These are phyloP conservation scores for Nipponia nippon DNA, from an alignment of 2,113 vertebrate genomes.

Conservation along the genomic window DNA sequence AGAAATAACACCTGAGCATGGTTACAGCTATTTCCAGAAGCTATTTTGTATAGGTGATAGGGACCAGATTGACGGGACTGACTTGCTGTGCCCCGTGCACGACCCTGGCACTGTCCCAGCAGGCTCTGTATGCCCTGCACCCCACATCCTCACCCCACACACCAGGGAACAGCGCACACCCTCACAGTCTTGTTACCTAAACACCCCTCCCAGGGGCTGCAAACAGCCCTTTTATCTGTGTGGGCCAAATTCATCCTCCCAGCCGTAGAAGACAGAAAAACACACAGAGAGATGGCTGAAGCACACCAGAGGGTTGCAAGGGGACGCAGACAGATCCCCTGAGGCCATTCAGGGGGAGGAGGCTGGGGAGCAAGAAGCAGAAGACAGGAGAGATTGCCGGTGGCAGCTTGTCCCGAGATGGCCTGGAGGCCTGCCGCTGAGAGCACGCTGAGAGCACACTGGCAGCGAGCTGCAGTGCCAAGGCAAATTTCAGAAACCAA, in stretches of 20 bases:
- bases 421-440: neutral
- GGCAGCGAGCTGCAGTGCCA: neutral
- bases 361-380: neutral
- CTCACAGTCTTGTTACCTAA: neutral
- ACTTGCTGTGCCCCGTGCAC: fast-evolving
- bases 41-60: neutral
- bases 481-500: neutral
- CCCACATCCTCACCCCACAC: neutral
- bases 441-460: fast-evolving
- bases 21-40: neutral
- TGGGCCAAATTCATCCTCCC: neutral
- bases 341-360: neutral
- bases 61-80: neutral
- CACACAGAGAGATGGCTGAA: neutral
- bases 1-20: neutral
- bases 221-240: neutral
- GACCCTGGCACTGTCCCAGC: neutral
- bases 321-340: neutral
- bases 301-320: neutral
- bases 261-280: neutral
- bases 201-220: neutral
- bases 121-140: neutral
- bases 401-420: neutral
- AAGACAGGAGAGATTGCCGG: fast-evolving
- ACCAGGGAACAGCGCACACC: fast-evolving